phyloP scores from a whole-genome alignment of 2,797 vertebrate genomes.

The Phalloptychus januarius region DNA sequence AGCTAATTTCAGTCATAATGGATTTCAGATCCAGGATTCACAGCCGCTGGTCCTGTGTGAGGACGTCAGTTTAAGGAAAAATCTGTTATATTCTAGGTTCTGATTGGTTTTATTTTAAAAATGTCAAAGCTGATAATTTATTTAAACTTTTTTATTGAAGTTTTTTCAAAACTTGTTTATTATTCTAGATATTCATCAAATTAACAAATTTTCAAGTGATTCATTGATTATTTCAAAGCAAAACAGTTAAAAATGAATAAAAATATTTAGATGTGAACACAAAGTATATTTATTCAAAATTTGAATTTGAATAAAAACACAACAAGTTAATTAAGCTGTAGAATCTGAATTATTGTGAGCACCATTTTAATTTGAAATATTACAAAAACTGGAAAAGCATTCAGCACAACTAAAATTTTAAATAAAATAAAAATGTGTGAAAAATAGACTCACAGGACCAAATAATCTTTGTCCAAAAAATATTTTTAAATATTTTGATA shows the following conservation, averaged over 20 bases:
- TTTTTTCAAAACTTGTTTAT: neutral
- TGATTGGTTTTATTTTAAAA: neutral
- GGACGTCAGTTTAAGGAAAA: neutral
- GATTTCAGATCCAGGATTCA: constrained; percentile 6
- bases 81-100: neutral
- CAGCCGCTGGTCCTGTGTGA: neutral
- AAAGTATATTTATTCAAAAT: neutral
- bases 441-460: neutral
- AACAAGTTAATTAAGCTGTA: neutral
- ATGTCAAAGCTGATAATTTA: neutral
- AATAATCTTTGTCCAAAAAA: neutral
- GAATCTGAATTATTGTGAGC: neutral
- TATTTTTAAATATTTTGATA: neutral
- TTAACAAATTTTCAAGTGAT: neutral
- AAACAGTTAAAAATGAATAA: neutral
- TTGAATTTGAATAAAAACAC: neutral
- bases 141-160: neutral
- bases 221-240: neutral
- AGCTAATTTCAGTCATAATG: constrained; percentile 45
- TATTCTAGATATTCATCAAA: neutral
- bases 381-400: neutral
- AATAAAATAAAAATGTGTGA: neutral
- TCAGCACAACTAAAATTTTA: neutral
- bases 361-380: neutral
- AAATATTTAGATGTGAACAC: too few species aligned